A percentile compares a stretch with the other conserved stretches of the same genome.
Evolutionary conservation across 2,888 invertebrate species (phyloP).

Genomic region (Chromoteleia sp.): DNA sequence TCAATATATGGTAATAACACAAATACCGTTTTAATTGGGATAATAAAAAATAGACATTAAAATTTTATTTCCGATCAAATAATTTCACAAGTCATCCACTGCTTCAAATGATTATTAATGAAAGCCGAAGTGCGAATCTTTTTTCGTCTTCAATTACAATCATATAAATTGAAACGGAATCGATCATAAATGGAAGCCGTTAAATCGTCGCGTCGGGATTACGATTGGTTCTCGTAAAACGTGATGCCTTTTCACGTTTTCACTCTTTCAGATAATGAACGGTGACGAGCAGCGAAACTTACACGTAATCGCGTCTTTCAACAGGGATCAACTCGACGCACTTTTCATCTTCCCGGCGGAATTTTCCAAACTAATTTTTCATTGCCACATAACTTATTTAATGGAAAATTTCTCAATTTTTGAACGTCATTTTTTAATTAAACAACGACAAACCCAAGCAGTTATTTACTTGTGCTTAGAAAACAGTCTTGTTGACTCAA

Average conservation of each 20-base stretch:
- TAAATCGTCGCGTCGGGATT: constrained; percentile 38
- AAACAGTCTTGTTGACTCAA: too few species aligned
- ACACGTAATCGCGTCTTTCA: constrained; percentile 29
- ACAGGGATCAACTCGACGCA: background rate
- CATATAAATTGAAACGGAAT: constrained; percentile 54
- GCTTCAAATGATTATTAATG: constrained; percentile 21
- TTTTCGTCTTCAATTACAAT: constrained; percentile 37
- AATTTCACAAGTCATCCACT: constrained; percentile 1
- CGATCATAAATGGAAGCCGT: constrained; percentile 43
- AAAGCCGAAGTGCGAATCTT: constrained; percentile 13
- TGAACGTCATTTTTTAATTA: too few species aligned
- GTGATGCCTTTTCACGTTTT: constrained; percentile 70
- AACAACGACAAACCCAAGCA: too few species aligned
- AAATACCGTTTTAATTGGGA: background rate
- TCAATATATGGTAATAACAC: background rate
- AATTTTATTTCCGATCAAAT: constrained; percentile 8
- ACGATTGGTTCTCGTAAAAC: constrained; percentile 55
- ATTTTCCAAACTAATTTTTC: constrained; percentile 9
- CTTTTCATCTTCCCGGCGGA: constrained; percentile 11
- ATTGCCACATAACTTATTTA: too few species aligned
- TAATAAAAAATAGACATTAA: constrained; percentile 1
- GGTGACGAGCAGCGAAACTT: constrained; percentile 50
- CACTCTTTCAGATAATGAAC: constrained; percentile 55
- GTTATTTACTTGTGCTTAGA: too few species aligned
- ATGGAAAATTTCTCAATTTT: too few species aligned